Conservation (phyloP, 2,888 invertebrate genomes). For the Lepidonotus clava region DNA sequence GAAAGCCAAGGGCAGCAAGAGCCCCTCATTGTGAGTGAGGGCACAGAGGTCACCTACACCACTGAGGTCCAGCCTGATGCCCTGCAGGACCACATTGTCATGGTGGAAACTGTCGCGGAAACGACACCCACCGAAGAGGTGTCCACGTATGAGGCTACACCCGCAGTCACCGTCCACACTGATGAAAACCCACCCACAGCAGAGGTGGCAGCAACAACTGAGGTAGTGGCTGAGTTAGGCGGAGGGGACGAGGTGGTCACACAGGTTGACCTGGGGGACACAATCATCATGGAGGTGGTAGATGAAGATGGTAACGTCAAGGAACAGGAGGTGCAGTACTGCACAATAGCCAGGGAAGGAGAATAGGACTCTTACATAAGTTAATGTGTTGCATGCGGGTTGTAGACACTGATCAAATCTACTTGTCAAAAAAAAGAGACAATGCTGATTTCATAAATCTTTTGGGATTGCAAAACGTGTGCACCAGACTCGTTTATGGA, state of each 20-base stretch:
- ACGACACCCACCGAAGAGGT: background rate
- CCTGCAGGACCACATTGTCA: background rate
- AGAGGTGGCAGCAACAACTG: background rate
- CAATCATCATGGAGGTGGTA: conserved; percentile 8
- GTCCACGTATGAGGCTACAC: background rate
- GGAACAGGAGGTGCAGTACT: background rate
- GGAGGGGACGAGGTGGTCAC: background rate
- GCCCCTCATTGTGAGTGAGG: too few species aligned
- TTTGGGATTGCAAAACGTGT: too few species aligned
- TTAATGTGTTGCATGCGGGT: too few species aligned
- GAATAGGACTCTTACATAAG: too few species aligned
- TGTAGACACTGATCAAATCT: too few species aligned
- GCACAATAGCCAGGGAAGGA: background rate
- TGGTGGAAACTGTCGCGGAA: background rate
- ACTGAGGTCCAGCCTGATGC: background rate
- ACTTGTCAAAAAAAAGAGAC: too few species aligned
- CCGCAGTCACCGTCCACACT: background rate
- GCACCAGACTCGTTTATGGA: too few species aligned
- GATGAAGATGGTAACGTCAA: background rate
- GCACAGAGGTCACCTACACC: background rate
- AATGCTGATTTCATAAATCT: too few species aligned
- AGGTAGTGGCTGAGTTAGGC: background rate
- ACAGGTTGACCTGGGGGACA: background rate
- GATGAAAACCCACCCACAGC: background rate
- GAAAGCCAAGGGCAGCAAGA: too few species aligned